Evolutionary conservation across 2,113 vertebrate species (phyloP).

Genomic region (Sylvilagus bachmani): DNA sequence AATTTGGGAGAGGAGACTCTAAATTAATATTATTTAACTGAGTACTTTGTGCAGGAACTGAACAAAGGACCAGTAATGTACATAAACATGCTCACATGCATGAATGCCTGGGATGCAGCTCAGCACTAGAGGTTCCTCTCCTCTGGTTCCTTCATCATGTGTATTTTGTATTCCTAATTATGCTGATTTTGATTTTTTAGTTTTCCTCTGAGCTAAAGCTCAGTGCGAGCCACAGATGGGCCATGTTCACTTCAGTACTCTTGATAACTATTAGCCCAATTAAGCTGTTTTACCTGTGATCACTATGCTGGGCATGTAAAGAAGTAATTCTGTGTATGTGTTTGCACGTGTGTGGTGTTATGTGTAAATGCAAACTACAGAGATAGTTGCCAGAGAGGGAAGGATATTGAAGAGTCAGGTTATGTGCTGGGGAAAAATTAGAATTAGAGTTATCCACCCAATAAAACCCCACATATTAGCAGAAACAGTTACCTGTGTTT

Average conservation of each 20-base stretch:
- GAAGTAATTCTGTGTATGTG: neutral
- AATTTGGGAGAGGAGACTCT: neutral
- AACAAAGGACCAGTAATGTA: neutral
- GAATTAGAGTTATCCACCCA: neutral
- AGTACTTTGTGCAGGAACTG: neutral
- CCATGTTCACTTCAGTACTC: neutral
- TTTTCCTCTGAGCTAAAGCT: neutral
- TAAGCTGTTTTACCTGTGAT: neutral
- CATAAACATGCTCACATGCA: too few relatives aligned
- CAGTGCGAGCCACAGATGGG: neutral
- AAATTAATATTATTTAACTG: neutral
- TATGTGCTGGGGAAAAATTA: neutral
- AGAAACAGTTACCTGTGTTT: neutral
- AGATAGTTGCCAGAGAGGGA: neutral
- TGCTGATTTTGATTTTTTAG: neutral
- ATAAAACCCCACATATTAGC: neutral
- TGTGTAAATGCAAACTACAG: neutral
- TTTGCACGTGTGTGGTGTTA: neutral
- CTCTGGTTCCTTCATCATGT: neutral
- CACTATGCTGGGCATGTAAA: neutral
- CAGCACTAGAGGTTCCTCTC: neutral
- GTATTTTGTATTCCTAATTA: neutral
- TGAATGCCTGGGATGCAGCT: neutral
- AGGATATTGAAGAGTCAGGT: neutral
- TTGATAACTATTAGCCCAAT: neutral